Evolutionary conservation across 1,140 invertebrate species (phyloP).

Genomic region (Zaprionus ornatus): DNA sequence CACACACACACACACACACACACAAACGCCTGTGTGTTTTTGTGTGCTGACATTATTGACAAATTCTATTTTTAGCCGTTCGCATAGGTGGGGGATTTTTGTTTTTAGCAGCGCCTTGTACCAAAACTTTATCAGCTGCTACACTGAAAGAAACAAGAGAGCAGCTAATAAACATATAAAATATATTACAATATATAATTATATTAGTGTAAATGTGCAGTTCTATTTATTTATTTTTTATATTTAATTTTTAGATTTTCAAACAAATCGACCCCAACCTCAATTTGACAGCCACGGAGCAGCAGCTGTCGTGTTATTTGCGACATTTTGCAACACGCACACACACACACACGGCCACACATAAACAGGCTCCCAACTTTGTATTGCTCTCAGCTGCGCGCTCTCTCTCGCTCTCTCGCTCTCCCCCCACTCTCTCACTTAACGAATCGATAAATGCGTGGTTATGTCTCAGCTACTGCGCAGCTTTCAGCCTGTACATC

Average conservation of each 20-base stretch:
- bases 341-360: slow-evolving; percentile 3
- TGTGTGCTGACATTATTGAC: slow-evolving; percentile 67
- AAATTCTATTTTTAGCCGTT: slow-evolving; percentile 72
- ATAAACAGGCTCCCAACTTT: slow-evolving; percentile 1
- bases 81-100: slow-evolving; percentile 45
- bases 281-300: not conserved
- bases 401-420: slow-evolving; percentile 1
- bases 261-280: slow-evolving; percentile 7
- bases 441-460: slow-evolving; percentile 77
- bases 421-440: not conserved
- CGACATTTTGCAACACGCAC: slow-evolving; percentile 37
- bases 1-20: slow-evolving; percentile 1
- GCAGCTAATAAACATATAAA: not conserved
- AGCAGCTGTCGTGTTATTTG: slow-evolving; percentile 48
- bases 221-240: not conserved
- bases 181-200: not conserved
- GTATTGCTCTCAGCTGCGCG: slow-evolving; percentile 6
- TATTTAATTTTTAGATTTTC: not conserved
- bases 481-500: slow-evolving; percentile 70
- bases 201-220: not conserved
- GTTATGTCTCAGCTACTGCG: slow-evolving; percentile 67
- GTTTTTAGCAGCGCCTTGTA: slow-evolving; percentile 62
- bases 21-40: slow-evolving; percentile 6
- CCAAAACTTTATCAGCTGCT: slow-evolving; percentile 45
- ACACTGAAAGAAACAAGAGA: slow-evolving; percentile 53